Conservation (phyloP, 2,113 vertebrate species). For the Ictidomys tridecemlineatus region DNA sequence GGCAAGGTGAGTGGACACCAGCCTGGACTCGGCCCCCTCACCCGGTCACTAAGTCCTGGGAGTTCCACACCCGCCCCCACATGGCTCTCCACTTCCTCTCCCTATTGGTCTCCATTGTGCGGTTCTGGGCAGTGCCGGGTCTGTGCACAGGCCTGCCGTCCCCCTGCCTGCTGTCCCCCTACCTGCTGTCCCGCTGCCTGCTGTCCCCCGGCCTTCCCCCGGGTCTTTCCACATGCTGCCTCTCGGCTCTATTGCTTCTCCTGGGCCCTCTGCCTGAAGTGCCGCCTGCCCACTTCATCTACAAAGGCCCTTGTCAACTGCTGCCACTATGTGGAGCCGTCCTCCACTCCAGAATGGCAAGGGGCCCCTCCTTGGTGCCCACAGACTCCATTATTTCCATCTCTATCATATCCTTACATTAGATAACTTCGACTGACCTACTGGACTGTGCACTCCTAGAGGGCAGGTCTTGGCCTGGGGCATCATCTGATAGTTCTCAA, state of each 20-base stretch:
- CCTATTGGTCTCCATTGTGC: neutral
- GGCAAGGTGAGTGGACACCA: conserved; percentile 90
- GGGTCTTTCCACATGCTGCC: neutral
- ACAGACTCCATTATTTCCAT: neutral
- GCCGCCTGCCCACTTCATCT: neutral
- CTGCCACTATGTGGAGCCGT: neutral
- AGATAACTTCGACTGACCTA: neutral
- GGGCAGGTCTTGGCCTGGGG: neutral
- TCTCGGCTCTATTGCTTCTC: neutral
- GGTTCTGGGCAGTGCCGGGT: neutral
- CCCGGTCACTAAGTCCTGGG: neutral
- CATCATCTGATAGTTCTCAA: neutral
- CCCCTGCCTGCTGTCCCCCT: too few species aligned
- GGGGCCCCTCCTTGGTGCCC: neutral
- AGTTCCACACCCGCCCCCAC: neutral
- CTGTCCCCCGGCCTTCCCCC: too few species aligned
- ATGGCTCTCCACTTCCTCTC: neutral
- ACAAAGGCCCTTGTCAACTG: neutral
- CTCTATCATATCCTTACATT: neutral
- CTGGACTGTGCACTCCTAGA: neutral
- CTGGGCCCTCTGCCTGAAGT: neutral
- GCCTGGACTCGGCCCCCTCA: neutral
- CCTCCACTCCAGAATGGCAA: neutral
- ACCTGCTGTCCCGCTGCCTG: too few species aligned
- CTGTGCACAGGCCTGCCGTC: too few species aligned